Conservation (phyloP, 2,797 vertebrate genomes). For the Notolepis coatsorum region DNA sequence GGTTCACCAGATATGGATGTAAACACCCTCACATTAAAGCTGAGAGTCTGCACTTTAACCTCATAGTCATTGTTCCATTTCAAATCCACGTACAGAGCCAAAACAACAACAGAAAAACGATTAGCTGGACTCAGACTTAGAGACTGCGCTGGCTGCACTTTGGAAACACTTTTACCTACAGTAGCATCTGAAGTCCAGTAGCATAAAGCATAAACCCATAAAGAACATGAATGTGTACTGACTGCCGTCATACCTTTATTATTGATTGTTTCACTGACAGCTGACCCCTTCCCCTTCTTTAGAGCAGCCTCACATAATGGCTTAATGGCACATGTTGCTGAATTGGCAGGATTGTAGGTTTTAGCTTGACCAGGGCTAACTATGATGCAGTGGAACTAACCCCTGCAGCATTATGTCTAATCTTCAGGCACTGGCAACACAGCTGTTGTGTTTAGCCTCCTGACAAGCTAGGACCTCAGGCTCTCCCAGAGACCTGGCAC, state of each 20-base stretch:
- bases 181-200: no score
- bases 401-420: slow-evolving; percentile 65
- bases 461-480: slow-evolving; percentile 53
- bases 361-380: slow-evolving; percentile 58
- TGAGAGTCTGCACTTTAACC: no score
- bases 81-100: no score
- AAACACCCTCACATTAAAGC: no score
- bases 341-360: slow-evolving; percentile 72
- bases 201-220: no score
- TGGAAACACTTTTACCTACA: no score
- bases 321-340: slow-evolving; percentile 65
- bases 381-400: slow-evolving; percentile 74
- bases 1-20: no score
- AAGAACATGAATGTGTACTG: not conserved
- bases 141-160: no score
- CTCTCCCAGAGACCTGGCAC: slow-evolving; percentile 39
- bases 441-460: slow-evolving; percentile 67
- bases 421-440: slow-evolving; percentile 63
- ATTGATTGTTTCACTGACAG: slow-evolving; percentile 28
- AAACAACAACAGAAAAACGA: no score
- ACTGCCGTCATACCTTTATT: not conserved
- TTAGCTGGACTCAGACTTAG: no score
- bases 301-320: slow-evolving; percentile 47
- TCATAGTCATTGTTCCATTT: no score
- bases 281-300: not conserved